phyloP scores from a whole-genome alignment of 92 coral and sea anemone genomes.

The Plumapathes pennacea region DNA sequence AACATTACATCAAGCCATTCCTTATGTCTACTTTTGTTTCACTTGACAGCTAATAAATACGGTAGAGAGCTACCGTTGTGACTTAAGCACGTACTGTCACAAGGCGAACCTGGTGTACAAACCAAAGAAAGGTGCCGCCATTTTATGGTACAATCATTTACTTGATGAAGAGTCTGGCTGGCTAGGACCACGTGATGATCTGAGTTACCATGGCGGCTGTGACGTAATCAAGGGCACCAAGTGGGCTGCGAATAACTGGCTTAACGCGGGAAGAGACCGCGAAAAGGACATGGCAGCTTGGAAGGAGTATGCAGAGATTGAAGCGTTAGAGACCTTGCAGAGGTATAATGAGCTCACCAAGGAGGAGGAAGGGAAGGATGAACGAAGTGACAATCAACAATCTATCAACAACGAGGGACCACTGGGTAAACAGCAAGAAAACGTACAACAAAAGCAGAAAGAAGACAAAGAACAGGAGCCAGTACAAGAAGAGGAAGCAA shows the following conservation, averaged over 20 bases:
- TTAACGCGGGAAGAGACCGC: constrained; percentile 68
- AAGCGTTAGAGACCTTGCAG: too few species aligned
- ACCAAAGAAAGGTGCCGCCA: constrained; percentile 84
- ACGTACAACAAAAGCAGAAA: too few species aligned
- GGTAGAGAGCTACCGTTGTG: constrained; percentile 58
- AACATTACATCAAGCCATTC: too few species aligned
- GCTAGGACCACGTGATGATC: constrained; percentile 71
- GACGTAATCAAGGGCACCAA: constrained; percentile 92
- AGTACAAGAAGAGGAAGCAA: too few species aligned
- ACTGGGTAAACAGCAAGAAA: too few species aligned
- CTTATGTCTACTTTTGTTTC: too few species aligned
- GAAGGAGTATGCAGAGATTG: constrained; percentile 15
- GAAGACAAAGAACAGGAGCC: too few species aligned
- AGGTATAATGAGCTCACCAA: too few species aligned
- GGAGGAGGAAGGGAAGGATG: too few species aligned
- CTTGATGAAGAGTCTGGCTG: constrained; percentile 81
- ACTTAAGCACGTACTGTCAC: constrained; percentile 73
- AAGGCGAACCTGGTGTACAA: constrained; percentile 71
- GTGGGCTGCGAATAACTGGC: constrained; percentile 99
- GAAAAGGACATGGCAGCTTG: constrained; percentile 61
- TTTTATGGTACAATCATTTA: constrained; percentile 93
- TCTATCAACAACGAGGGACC: too few species aligned
- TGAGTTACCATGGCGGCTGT: constrained; percentile 95
- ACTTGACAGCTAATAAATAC: too few species aligned
- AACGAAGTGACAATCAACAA: too few species aligned